phyloP scores from a whole-genome alignment of 2,113 vertebrate species.

The Lonchura striata region DNA sequence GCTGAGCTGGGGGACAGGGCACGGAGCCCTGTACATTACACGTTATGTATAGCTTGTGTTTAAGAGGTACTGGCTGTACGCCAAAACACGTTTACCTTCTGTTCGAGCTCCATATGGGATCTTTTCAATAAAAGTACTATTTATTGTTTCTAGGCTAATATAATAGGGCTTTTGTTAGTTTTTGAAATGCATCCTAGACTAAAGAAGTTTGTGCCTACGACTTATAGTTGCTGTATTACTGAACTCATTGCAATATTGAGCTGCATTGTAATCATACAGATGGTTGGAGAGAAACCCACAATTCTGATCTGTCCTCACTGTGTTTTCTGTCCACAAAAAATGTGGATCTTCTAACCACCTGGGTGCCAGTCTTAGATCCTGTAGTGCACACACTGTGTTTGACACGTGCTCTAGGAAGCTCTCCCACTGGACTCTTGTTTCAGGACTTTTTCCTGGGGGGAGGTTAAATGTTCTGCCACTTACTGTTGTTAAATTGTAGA shows the following conservation, averaged over 20 bases:
- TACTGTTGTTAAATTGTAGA: constrained; percentile 14
- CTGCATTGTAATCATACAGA: not conserved
- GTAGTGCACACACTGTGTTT: not conserved
- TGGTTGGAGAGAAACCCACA: constrained; percentile 34
- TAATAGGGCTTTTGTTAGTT: constrained; percentile 2
- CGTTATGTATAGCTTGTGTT: not conserved
- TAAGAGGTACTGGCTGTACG: not conserved
- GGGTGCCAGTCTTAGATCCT: not conserved
- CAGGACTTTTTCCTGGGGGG: constrained; percentile 34
- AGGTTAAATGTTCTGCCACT: constrained; percentile 52
- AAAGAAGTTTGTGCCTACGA: constrained; percentile 29
- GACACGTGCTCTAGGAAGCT: not conserved
- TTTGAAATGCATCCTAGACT: constrained; percentile 24
- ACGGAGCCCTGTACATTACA: not conserved
- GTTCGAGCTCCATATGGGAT: not conserved
- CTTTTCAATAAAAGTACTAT: not conserved
- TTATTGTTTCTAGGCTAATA: constrained; percentile 23
- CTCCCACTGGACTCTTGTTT: not conserved
- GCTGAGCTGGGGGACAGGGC: not conserved
- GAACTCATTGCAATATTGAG: not conserved
- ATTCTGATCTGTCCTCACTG: constrained; percentile 23
- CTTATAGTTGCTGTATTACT: not conserved
- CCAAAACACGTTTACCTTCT: constrained; percentile 39
- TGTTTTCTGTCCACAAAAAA: not conserved
- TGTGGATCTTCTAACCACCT: not conserved